Base-by-base conservation (phyloP, 2,888 invertebrate species). In the Sisyra terminalis region DNA sequence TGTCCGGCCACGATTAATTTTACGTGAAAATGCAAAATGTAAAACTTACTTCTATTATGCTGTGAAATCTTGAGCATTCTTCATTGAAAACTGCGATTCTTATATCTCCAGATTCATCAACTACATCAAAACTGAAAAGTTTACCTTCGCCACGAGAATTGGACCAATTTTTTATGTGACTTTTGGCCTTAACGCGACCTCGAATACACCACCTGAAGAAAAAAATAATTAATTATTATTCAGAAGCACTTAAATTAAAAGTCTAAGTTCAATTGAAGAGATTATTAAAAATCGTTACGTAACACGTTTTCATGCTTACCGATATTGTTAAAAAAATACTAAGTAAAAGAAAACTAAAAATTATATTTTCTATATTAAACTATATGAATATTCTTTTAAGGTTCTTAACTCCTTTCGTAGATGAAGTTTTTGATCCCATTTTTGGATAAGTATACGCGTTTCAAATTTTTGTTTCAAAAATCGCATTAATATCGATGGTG, bases 81-180 rank as follows among this genome's bases (percentile, higher is more conserved):
- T 85, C 85, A 50, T 76, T 82, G 58, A 97, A 97, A 2, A 78
- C 92, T 0, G 94, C 94, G 31, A 83, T 85, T 47, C 89, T 69
- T 49, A 97, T 94, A 63, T 96, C 94, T 2, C 94, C 93, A 46
- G 80, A 83, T 53, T 92, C 90, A 61, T 97, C 97, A 46, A 86
- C 66, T n/a, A 97, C 63, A 60, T 90, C 92, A 66, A 94, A 76
- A 46, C 78, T 86, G 60, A 97, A 97, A 2, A 97, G 66, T 58
- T 89, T 88, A 1, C 97, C 97, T 60, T 93, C 92, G 0, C 94
- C 93, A 44, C 76, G 72, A 0, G 89, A 80, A 62, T 97, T 97
- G 47, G 78, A 86, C 89, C 92, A 97, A 0, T 79, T 81, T 45
- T 86, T 74, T 38, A 96, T 75, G 0, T 67, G 56, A 0, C 81